Evolutionary conservation across 2,888 invertebrate genomes (phyloP).

Genomic region (Mythimna lalbum): DNA sequence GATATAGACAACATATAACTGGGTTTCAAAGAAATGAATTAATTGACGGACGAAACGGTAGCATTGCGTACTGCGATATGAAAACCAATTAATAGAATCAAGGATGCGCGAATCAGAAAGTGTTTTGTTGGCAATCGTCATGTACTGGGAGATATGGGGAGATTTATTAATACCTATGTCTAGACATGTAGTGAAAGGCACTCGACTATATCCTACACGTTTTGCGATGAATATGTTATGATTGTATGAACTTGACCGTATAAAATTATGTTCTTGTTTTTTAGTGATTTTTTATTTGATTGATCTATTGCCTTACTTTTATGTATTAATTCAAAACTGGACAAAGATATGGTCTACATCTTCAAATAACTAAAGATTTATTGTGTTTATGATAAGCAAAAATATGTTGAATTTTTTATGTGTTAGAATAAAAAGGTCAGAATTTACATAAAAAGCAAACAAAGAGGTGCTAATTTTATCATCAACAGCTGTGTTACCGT

Average conservation of each 20-base stretch:
- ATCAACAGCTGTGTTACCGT: not conserved
- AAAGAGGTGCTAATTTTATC: conserved; percentile 9
- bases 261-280: conserved; percentile 23
- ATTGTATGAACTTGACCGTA: conserved; percentile 25
- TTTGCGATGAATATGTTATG: conserved; percentile 57
- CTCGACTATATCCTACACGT: conserved; percentile 49
- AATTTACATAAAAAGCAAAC: conserved; percentile 26
- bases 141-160: conserved; percentile 48
- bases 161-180: conserved; percentile 52
- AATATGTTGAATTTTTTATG: conserved; percentile 16
- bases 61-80: conserved; percentile 64
- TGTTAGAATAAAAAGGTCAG: conserved; percentile 5
- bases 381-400: not conserved
- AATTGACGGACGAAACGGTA: conserved; percentile 65
- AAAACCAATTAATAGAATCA: conserved; percentile 68
- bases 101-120: conserved; percentile 69
- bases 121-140: conserved; percentile 64
- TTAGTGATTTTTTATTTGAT: conserved; percentile 2
- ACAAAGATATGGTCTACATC: not conserved
- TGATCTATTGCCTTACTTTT: conserved; percentile 2
- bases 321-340: not conserved
- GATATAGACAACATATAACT: conserved; percentile 62
- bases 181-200: conserved; percentile 31
- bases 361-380: not conserved
- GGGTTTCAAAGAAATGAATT: conserved; percentile 69